Base-by-base conservation (phyloP, 2,888 invertebrate genomes). In the Sinhomidia bicolor region DNA sequence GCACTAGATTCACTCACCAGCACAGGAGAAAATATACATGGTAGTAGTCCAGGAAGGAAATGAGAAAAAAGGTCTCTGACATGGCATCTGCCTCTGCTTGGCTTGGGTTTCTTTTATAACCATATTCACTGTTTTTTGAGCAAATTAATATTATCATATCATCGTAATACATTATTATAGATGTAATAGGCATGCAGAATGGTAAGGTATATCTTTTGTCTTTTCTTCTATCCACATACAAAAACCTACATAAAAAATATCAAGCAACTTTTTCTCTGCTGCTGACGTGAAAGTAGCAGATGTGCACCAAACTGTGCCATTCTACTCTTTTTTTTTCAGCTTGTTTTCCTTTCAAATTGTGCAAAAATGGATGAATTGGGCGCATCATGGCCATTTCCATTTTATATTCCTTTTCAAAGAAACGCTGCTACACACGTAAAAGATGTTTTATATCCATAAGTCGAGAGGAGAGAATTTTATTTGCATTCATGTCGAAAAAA, bases 81-180 rank as follows among this genome's bases (percentile, higher is more conserved):
- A 65, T 65, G 3, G 62, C 62, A 65, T 65, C 62, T 65, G 29
- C n/a, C n/a, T n/a, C n/a, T n/a, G n/a, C n/a, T n/a, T n/a, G n/a
- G 62, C 32, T 65, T 29, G 32, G 5, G 29, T 65, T 65, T 32
- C 62, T 4, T 32, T 65, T 32, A 12, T 65, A 65, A 65, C 62
- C 62, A 65, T 65, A 29, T 65, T 65, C 3, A 4, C 57, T 51
- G 6, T 2, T 57, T 57, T 57, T 65, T n/a, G 4, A 4, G 32
- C 14, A 65, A 65, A 65, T 65, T 65, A 65, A 29, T 65, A 32
- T 32, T 1, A 65, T 65, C 0, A 29, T 17, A 65, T 65, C 12
- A 10, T 29, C 29, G 29, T 65, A 65, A n/a, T n/a, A n/a, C n/a
- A n/a, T n/a, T 65, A 2, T 51, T 51, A 20, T 20, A 57, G 3